Evolutionary conservation across 2,113 vertebrate genomes (phyloP).

Genomic region (Ramphastos sulfuratus): DNA sequence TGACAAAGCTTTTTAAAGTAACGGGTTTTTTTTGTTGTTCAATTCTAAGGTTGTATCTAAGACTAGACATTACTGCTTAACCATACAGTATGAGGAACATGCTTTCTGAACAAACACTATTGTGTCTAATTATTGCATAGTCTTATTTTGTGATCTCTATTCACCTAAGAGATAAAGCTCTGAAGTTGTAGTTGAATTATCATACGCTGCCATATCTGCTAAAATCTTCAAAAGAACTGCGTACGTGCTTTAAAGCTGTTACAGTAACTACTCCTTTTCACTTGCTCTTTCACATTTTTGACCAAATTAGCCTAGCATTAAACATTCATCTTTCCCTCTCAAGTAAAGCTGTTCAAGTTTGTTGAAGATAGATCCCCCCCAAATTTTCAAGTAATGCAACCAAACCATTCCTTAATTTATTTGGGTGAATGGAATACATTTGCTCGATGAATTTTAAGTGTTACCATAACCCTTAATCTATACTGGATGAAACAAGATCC

Average conservation of each 20-base stretch:
- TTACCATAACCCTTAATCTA: background rate
- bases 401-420: background rate
- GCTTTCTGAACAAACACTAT: background rate
- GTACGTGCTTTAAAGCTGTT: background rate
- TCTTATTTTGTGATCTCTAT: background rate
- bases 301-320: background rate
- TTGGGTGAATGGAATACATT: background rate
- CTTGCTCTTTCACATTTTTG: background rate
- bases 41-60: background rate
- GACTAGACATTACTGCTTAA: background rate
- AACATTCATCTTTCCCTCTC: background rate
- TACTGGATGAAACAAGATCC: background rate
- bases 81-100: background rate
- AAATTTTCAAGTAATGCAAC: background rate
- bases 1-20: background rate
- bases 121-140: background rate
- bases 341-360: background rate
- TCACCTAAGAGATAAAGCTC: background rate
- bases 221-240: background rate
- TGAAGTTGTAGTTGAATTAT: background rate
- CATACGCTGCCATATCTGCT: background rate
- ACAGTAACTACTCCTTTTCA: conserved; percentile 15
- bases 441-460: background rate
- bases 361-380: background rate
- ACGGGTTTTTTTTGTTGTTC: background rate